These are phyloP conservation scores for Lumbricus terrestris DNA, from an alignment of 2,888 invertebrate species.

Conservation along the genomic window DNA sequence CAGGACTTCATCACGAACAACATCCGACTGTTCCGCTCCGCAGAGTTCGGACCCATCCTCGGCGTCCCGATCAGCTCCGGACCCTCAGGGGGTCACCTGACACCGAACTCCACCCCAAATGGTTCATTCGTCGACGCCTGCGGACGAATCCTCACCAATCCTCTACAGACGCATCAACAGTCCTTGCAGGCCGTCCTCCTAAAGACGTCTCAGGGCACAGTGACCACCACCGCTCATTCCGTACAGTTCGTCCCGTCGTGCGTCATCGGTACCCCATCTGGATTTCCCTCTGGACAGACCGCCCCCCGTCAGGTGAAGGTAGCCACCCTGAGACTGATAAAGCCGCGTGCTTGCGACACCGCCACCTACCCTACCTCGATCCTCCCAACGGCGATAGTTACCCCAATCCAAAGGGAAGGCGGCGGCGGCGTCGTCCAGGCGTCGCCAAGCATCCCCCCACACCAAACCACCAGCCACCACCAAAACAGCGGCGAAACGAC, in stretches of 20 bases:
- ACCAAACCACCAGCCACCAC: neutral
- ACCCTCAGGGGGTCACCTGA: no score
- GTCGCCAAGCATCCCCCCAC: neutral
- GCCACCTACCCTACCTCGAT: neutral
- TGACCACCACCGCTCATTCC: neutral
- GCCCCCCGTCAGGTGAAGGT: neutral
- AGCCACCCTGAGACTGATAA: neutral
- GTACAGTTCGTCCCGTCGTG: neutral
- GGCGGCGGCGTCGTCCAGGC: neutral
- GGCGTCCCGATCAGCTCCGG: constrained; percentile 25
- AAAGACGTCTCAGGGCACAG: neutral
- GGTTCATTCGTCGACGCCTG: neutral
- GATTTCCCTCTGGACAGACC: neutral
- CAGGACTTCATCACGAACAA: constrained; percentile 19
- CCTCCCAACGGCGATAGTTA: constrained; percentile 25
- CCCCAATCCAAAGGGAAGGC: constrained; percentile 17
- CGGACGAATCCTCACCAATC: neutral
- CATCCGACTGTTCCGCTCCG: constrained; percentile 23
- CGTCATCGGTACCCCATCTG: neutral
- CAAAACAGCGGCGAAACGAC: neutral
- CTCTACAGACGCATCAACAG: neutral
- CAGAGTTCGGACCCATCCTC: constrained; percentile 24
- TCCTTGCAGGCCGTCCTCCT: neutral
- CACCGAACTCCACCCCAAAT: neutral
- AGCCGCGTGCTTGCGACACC: neutral